A percentile compares a stretch with the other conserved stretches of the same genome.
Evolutionary conservation across 2,797 vertebrate genomes (phyloP).

Genomic region (Carduelis carduelis): DNA sequence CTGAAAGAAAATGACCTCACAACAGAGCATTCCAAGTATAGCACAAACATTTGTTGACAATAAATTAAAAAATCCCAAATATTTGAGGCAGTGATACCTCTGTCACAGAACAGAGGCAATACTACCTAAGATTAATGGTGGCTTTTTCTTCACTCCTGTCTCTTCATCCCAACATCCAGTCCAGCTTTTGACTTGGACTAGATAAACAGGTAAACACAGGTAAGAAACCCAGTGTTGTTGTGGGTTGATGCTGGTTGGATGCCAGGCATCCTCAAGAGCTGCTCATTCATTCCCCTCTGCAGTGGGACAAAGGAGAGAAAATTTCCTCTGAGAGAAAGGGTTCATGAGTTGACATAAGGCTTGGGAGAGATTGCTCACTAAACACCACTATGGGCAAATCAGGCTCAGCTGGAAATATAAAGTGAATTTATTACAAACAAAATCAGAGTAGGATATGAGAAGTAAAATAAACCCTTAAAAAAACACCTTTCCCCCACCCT

Average conservation of each 20-base stretch:
- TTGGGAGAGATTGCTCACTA: rapidly evolving
- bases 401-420: neutral
- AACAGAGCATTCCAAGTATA: neutral
- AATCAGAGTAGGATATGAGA: neutral
- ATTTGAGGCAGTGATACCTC: neutral
- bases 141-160: neutral
- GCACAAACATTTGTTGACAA: neutral
- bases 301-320: neutral
- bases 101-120: neutral
- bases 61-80: neutral
- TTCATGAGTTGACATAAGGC: neutral
- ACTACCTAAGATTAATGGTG: neutral
- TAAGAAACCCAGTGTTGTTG: neutral
- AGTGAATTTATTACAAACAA: neutral
- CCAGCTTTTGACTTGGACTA: neutral
- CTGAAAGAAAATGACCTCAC: neutral
- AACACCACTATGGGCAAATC: neutral
- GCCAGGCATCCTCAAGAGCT: neutral
- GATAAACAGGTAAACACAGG: neutral
- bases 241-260: neutral
- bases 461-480: neutral
- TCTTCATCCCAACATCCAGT: neutral
- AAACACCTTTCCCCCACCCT: neutral
- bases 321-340: neutral
- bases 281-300: neutral